Base-by-base conservation (phyloP, 2,888 invertebrate genomes). In the Macaria liturata region DNA sequence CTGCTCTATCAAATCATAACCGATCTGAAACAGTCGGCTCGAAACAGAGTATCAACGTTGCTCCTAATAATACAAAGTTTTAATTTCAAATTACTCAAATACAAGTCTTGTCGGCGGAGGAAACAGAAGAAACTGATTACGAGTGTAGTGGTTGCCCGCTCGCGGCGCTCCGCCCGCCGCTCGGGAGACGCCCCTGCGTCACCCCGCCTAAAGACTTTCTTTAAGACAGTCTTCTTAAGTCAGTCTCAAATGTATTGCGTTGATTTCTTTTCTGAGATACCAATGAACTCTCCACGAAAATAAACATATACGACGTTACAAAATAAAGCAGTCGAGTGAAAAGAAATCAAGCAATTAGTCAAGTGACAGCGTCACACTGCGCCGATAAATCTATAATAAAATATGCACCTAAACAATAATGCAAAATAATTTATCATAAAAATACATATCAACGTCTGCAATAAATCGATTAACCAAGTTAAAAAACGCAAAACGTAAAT, bases 211-310 rank as follows among this genome's bases (percentile, higher is more conserved):
- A 67, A 64, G 66, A 66, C 65, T 80, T 70, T 83, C 84, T 86
- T 87, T 82, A 85, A 89, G 90, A 91, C 90, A 91, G 91, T 91
- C 91, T 91, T 91, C 86, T 88, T 74, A 89, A 89, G 89, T 91
- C 91, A 91, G 91, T 89, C 91, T 91, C 80, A 88, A 89, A 90
- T 86, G 82, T 90, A 89, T 91, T 91, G 91, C 89, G 88, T 88
- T 88, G 87, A 84, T 85, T 86, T 76, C 76, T 77, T 83, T 83
- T 78, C 76, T 81, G 83, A 81, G 75, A 80, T 78, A 79, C 77
- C 74, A 75, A 71, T 74, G 79, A 72, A 75, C 74, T 74, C 71
- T 76, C 72, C 74, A 72, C 74, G 75, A 74, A 80, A 72, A 54
- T 67, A 75, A 80, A 81, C 59, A 61, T 60, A 51, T 56, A 54